Evolutionary conservation across 2,113 vertebrate species (phyloP).

Genomic region (Hystrix cristata): DNA sequence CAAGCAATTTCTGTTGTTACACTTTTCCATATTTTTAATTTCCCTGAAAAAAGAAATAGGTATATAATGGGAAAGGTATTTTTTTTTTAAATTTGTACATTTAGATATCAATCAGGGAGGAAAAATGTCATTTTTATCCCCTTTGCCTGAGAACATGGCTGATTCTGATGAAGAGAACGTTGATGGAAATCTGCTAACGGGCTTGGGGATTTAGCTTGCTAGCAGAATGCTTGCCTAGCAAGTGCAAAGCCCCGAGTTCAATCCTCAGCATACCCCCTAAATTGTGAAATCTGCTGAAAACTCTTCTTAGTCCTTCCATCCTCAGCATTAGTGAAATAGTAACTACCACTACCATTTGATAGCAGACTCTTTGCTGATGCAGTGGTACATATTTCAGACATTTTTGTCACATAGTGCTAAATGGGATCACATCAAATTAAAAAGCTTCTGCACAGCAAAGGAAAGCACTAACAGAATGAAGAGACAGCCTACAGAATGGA

Average conservation of each 20-base stretch:
- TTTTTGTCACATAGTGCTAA: neutral
- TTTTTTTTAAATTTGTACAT: neutral
- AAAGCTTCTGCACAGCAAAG: no score
- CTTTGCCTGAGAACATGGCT: neutral
- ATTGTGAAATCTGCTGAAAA: neutral
- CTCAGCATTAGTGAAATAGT: neutral
- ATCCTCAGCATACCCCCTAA: no score
- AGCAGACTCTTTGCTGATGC: neutral
- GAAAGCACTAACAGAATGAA: no score
- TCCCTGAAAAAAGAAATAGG: neutral
- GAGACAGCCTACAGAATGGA: no score
- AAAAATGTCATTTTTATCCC: conserved; percentile 31
- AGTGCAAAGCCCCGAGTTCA: no score
- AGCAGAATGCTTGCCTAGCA: no score
- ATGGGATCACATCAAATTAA: no score
- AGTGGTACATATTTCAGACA: neutral
- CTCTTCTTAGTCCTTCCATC: neutral
- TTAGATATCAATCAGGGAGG: neutral
- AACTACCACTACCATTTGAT: neutral
- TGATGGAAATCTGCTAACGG: neutral
- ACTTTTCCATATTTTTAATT: neutral
- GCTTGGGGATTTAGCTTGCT: no score
- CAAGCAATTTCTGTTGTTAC: neutral
- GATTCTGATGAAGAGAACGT: neutral
- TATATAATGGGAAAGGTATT: neutral